Base-by-base conservation (phyloP, 1,140 invertebrate genomes). In the Bombus superbus region DNA sequence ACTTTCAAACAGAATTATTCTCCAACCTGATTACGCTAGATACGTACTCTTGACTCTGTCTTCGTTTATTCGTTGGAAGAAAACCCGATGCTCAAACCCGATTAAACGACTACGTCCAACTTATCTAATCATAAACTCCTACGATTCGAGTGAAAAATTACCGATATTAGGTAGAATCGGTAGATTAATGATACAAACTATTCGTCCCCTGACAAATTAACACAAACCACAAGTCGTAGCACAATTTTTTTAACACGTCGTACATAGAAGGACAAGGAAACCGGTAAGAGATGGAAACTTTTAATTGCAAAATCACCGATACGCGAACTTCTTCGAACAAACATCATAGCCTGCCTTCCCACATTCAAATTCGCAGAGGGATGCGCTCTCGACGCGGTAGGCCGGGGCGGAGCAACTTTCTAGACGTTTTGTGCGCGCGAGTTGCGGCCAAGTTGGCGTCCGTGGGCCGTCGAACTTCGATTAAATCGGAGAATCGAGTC, bases 401-500 rank as follows among this genome's bases (percentile, higher is more conserved):
- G 10, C 25, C 40, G 3, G 40, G 68, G 44, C 0, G 40, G 25
- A 4, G 25, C 66, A 84, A 80, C 66, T 84, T 84, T 84, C 76
- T 80, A 79, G 83, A 80, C 83, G 40, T 62, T 72, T 71, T 72
- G 47, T 42, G 8, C 25, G 62, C 71, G 69, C 38, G 25, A 71
- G 10, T 38, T 38, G 64, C 18, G 44, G 64, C 38, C 28, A 40
- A 84, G 72, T 81, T 59, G 47, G 35, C 28, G 4, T 35, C 64
- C 47, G 28, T 25, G 64, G n/a, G 44, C 69, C 75, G 69, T 57
- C 59, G 73, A 83, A 76, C 66, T 85, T 85, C 81, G 88, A 90
- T 90, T 90, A 89, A 90, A 90, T 90, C 89, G 79, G 78, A 53
- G 64, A 90, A 90, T 90, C 85, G 88, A 90, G 81, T 81, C 85